phyloP scores from a whole-genome alignment of 2,113 vertebrate genomes.

The Amia ocellicauda region DNA sequence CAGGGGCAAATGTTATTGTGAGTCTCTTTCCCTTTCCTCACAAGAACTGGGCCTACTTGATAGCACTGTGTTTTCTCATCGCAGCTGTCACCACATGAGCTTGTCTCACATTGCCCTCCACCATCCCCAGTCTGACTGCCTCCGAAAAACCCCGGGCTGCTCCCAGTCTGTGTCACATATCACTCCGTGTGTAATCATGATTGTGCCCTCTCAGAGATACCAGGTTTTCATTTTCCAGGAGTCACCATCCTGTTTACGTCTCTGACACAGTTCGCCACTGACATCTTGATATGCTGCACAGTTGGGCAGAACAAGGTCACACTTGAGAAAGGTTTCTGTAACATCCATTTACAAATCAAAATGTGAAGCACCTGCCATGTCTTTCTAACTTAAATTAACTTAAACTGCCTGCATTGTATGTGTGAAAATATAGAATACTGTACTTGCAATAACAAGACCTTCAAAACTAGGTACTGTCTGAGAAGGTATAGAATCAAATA shows the following conservation, averaged over 20 bases:
- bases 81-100: conserved; percentile 2
- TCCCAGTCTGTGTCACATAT: conserved; percentile 13
- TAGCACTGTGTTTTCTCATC: neutral
- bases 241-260: conserved; percentile 24
- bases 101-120: neutral
- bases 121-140: conserved; percentile 1
- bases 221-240: conserved; percentile 2
- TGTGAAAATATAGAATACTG: too few relatives aligned
- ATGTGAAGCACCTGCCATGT: too few relatives aligned
- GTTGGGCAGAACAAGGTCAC: conserved; percentile 12
- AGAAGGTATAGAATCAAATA: too few relatives aligned
- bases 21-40: neutral
- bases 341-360: neutral
- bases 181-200: neutral
- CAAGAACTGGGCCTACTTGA: neutral
- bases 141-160: neutral
- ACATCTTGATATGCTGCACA: neutral
- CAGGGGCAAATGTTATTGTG: too few relatives aligned
- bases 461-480: too few relatives aligned
- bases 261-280: neutral
- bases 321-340: neutral
- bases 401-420: too few relatives aligned
- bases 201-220: conserved; percentile 16
- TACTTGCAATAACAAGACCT: too few relatives aligned
- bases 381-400: too few relatives aligned